Base-by-base conservation (phyloP, 2,113 vertebrate genomes). In the Austrofundulus limnaeus region DNA sequence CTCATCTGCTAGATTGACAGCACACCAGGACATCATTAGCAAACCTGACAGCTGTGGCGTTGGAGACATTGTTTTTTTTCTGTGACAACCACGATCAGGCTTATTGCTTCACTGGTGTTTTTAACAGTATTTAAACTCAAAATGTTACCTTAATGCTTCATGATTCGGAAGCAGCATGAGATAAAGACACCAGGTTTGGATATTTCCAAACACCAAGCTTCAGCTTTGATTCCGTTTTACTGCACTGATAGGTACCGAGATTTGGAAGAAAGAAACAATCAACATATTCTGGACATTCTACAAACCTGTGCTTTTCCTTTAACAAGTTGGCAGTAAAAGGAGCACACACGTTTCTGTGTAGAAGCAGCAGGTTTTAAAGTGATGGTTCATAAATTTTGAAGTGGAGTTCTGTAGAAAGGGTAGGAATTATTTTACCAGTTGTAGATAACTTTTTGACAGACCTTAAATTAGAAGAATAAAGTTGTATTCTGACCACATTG, bases 101-200 rank as follows among this genome's bases (percentile, higher is more conserved):
- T 82, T 87, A 91, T 85, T 88, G 84, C 72, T 72, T 66, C 79
- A 52, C 72, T 86, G 77, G 83, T 91, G 78, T 86, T 90, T 87
- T 88, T 86, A 84, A 75, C 65, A 78, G 80, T 89, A 82, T 86
- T 90, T 90, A 90, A 87, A 90, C 81, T 84, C 77, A 74, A 88
- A 83, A 83, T 87, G 82, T 88, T 82, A 81, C 82, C 83, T 89
- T 67, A 83, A 88, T 72, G 83, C 86, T 84, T 84, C 52, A 59
- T 56, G 59, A 83, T 85, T 90, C 84, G 87, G 86, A 87, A 85
- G 75, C 57, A 72, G 43, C 12, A 60, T n/a, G 51, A 85, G 85
- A 89, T 90, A 90, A 89, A 71, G 78, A 87, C 69, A 72, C 70
- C 57, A 61, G 75, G 70, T 78, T 85, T 85, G 70, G 85, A 79